Base-by-base conservation (phyloP, 2,888 invertebrate genomes). In the Macropis europaea region DNA sequence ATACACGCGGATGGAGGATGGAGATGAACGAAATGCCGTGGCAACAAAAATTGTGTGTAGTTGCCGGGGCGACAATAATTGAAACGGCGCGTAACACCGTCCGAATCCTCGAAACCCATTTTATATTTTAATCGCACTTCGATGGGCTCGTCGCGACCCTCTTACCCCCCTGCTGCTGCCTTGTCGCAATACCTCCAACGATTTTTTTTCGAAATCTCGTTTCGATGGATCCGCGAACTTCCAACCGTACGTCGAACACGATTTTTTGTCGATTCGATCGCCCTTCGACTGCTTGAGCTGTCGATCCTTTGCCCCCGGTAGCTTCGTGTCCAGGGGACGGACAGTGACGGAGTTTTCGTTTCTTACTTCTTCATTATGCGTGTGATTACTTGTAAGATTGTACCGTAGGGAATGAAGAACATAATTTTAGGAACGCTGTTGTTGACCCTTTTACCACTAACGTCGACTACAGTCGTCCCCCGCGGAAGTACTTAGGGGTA, bases 41-140 rank as follows among this genome's bases (percentile, higher is more conserved):
- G 64, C 73, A 68, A 77, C 82, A 86, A 86, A 86, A 85, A 84
- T 84, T 82, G 84, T 82, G 81, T 71, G 82, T 83, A 82, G 82
- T 81, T 81, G 59, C 72, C 59, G 80, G n/a, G 81, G 79, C 67
- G 75, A 83, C 85, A 86, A 85, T 86, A 86, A 86, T 86, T 87
- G 87, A 86, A 86, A 87, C 86, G 84, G 84, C 86, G 84, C 84
- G 87, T 86, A 86, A 87, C 86, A 86, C 87, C 85, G 82, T 84
- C 82, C 84, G 84, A 86, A 83, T 86, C 85, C 85, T 85, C 86
- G 82, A 83, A 85, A 87, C 84, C 81, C 86, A 83, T 87, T 87
- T 87, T 86, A 87, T 87, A 86, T 87, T 87, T 87, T 87, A 87
- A 87, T 86, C 85, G 86, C 82, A 67, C 84, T 81, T 79, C 84